Conservation (phyloP, 2,888 invertebrate genomes). For the Strigamia transsilvanica region DNA sequence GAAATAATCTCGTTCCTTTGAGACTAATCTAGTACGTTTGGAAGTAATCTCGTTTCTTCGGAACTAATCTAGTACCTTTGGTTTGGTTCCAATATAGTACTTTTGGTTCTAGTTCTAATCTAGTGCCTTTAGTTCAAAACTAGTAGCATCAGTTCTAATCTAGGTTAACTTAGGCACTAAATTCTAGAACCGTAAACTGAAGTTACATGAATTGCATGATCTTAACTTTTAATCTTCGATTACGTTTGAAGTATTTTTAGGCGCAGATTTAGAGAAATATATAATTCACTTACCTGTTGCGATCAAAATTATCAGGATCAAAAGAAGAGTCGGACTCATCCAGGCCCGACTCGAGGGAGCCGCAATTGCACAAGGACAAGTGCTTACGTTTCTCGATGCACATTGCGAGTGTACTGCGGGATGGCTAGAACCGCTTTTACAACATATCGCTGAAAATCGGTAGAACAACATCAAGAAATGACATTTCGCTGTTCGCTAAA, state of each 20-base stretch:
- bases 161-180: no score
- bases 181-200: no score
- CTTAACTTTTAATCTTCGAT: neutral
- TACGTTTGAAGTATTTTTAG: slow-evolving; percentile 79
- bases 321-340: slow-evolving; percentile 91
- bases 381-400: slow-evolving; percentile 94
- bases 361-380: slow-evolving; percentile 88
- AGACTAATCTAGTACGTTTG: no score
- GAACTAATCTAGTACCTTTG: no score
- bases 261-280: slow-evolving; percentile 87
- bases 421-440: slow-evolving; percentile 95
- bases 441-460: slow-evolving; percentile 88
- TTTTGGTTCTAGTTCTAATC: no score
- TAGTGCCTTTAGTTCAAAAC: no score
- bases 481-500: no score
- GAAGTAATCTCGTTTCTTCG: no score
- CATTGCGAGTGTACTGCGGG: slow-evolving; percentile 99
- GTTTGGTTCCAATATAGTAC: no score
- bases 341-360: slow-evolving; percentile 94
- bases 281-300: slow-evolving; percentile 84
- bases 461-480: slow-evolving; percentile 58
- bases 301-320: slow-evolving; percentile 65
- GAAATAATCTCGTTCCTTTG: no score
- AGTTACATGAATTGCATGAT: neutral
- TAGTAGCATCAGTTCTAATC: no score